phyloP scores from a whole-genome alignment of 2,888 invertebrate genomes.

The Osmoderma eremita region DNA sequence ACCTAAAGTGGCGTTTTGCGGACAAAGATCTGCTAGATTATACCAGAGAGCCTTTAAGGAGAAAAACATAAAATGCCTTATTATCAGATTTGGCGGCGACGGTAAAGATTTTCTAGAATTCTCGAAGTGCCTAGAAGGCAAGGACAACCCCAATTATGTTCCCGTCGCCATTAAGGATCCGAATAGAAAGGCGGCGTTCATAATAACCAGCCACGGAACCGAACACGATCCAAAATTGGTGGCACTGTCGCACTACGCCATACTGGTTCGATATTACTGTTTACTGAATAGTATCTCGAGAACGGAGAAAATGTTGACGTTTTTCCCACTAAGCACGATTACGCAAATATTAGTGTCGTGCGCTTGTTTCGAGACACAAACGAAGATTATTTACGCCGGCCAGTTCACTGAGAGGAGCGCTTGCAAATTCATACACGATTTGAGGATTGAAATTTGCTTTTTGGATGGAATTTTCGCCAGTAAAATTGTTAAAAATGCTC shows the following conservation, averaged over 20 bases:
- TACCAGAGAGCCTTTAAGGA: slow-evolving; percentile 51
- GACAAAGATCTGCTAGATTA: slow-evolving; percentile 52
- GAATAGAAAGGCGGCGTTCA: slow-evolving; percentile 54
- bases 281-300: slow-evolving; percentile 49
- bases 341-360: slow-evolving; percentile 54
- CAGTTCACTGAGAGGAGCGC: slow-evolving; percentile 53
- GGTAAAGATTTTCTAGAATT: slow-evolving; percentile 45
- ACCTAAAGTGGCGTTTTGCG: slow-evolving; percentile 58
- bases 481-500: slow-evolving; percentile 52
- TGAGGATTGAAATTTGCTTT: slow-evolving; percentile 54
- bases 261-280: slow-evolving; percentile 49
- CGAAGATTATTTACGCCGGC: slow-evolving; percentile 52
- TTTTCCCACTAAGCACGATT: slow-evolving; percentile 56
- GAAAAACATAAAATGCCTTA: slow-evolving; percentile 26
- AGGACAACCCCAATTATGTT: slow-evolving; percentile 46
- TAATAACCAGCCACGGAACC: slow-evolving; percentile 56
- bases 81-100: slow-evolving; percentile 48
- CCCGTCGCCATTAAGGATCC: slow-evolving; percentile 52
- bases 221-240: slow-evolving; percentile 53
- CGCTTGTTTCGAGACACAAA: slow-evolving; percentile 51
- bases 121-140: slow-evolving; percentile 40
- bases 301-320: slow-evolving; percentile 54
- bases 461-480: slow-evolving; percentile 54
- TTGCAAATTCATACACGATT: slow-evolving; percentile 57
- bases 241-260: slow-evolving; percentile 56